Evolutionary conservation across 1,140 invertebrate species (phyloP), one percentile per base, ranked within the genome.

Genomic region (Drosophila teissieri): DNA sequence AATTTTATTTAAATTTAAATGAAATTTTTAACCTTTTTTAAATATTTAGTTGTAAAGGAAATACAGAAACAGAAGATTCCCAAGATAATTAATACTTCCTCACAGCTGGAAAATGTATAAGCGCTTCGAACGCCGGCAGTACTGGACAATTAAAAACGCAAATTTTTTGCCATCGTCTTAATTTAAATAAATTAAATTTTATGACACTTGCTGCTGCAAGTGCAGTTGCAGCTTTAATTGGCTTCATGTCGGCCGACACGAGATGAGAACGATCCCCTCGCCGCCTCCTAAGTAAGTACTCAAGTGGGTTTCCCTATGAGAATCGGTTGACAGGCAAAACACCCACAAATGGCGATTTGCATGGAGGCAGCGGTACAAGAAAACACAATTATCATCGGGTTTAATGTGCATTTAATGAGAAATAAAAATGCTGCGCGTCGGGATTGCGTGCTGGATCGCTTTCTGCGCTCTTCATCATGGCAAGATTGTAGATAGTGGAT

Each of bases 181-280:
- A 89, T 89, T 89, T 89, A 89, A 89, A 89, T 89, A 84, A 89
- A 89, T 89, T 90, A 89, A 78, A 80, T 89, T 88, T 89, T 90
- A 89, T 78, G 84, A 78, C 84, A 89, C 84, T 80, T 74, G 69
- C 77, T 42, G 62, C 48, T 36, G 75, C 65, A 65, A 72, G 58
- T 74, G 77, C 80, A 89, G 61, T 73, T 60, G 61, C 48, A 42
- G 63, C 46, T 65, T 90, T 90, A 90, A 90, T 90, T 90, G 85
- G 86, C 75, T 90, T 90, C 65, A 90, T 90, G 48, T 90, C 49
- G 48, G 51, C 85, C 85, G 85, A 70, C 84, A 77, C 31, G 39
- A 31, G 44, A 68, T 49, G 55, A 36, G 53, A 75, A 73, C 49
- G 36, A 63, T 54, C 48, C 45, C 42, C 52, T 27, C n/a, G 37